Base-by-base conservation (phyloP, 1,140 invertebrate species). In the Eurosta solidaginis region DNA sequence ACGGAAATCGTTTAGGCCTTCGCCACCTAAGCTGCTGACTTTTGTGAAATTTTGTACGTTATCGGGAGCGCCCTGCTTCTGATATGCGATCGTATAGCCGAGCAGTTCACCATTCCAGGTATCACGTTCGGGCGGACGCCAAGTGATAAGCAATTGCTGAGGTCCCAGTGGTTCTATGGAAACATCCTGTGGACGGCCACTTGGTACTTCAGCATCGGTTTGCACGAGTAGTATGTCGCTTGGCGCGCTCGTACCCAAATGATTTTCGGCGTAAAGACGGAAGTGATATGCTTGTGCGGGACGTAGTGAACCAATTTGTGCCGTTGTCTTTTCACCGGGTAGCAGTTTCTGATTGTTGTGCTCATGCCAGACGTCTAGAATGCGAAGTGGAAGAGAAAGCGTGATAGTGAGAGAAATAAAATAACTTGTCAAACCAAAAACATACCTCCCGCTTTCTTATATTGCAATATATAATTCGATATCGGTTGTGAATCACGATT, bases 31-130 rank as follows among this genome's bases (percentile, higher is more conserved):
- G 78, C 88, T 90, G 54, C 89, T 88, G 5, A 91, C 88, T 54
- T 88, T 88, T 14, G 89, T 90, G 17, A 85, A 88, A 79, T 91
- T 91, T 45, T 84, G 89, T 6, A 89, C 75, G 78, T 45, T 81
- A 54, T 83, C 81, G 3, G 77, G 29, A 84, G 87, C 9, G 90
- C 91, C 52, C 90, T 89, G 79, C 82, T 92, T 92, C 14, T 90
- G 89, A 89, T 91, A 92, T 1, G 88, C 88, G 3, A 91, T 90
- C 78, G 92, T 92, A 88, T 96, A 97, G 1, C 95, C 95, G 25
- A 94, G 88, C 12, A 96, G 90, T 73, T 93, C 92, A 0, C 95
- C 96, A 87, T 96, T 95, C 90, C 93, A 94, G 0, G 92, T 90
- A 78, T 94, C 92, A 17, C 92, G 88, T 2, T 92, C 89, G 7